A percentile compares a stretch with the other conserved stretches of the same genome.
Conservation (phyloP, 2,888 invertebrate species). For the Oscheius myriophilus region DNA sequence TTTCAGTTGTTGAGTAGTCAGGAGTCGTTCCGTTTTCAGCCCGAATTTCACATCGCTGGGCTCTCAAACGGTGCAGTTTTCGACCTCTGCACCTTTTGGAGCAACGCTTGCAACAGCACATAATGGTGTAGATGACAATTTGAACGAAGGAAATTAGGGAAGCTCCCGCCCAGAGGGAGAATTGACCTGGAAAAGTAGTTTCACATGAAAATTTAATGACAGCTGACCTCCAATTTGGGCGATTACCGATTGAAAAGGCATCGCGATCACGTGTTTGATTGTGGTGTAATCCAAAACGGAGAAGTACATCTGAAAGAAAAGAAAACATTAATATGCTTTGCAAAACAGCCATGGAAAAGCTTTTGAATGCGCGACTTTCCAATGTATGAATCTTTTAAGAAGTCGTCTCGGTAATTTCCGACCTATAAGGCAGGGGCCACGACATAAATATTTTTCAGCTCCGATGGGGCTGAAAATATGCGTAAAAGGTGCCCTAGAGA, state of each 20-base stretch:
- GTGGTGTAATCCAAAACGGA: slow-evolving; percentile 61
- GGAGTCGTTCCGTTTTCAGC: slow-evolving; percentile 1
- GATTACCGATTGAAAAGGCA: slow-evolving; percentile 60
- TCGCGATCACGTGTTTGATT: slow-evolving; percentile 63
- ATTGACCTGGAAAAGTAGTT: slow-evolving; percentile 55
- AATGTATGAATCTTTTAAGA: no score
- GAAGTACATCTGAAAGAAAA: slow-evolving; percentile 51
- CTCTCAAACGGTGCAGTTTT: neutral
- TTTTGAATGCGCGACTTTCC: no score
- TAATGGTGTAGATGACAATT: slow-evolving; percentile 52
- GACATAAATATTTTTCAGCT: no score
- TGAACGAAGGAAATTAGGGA: slow-evolving; percentile 63
- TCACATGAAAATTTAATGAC: neutral
- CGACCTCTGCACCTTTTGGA: neutral
- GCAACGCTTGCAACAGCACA: slow-evolving; percentile 16
- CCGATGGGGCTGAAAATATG: no score
- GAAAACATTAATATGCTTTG: slow-evolving; percentile 21
- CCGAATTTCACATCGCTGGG: neutral
- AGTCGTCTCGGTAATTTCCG: no score
- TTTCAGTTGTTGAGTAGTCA: neutral
- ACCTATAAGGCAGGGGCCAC: no score
- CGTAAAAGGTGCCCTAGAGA: no score
- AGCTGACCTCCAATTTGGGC: slow-evolving; percentile 65
- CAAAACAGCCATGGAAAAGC: no score
- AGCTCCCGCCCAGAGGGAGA: slow-evolving; percentile 66